A percentile compares a stretch with the other conserved stretches of the same genome.
These are phyloP conservation scores for Aleadryas rufinucha DNA, from an alignment of 2,113 vertebrate genomes.

Conservation along the genomic window DNA sequence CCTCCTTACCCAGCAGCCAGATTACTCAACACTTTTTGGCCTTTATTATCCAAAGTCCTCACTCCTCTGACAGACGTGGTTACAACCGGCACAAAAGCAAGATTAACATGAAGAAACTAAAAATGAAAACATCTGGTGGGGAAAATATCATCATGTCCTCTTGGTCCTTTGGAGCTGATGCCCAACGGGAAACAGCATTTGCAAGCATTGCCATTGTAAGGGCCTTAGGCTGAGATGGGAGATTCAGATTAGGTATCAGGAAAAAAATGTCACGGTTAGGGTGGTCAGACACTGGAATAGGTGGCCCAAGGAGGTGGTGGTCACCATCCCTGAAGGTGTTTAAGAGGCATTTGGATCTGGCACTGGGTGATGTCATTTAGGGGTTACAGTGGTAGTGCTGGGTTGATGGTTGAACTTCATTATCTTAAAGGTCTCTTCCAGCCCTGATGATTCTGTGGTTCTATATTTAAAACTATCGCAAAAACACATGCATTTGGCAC, in stretches of 20 bases:
- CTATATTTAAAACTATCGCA: background rate
- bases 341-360: too few relatives aligned
- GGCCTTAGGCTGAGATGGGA: background rate
- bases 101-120: background rate
- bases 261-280: rapidly evolving
- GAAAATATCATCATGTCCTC: background rate
- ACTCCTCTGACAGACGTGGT: background rate
- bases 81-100: background rate
- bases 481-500: background rate
- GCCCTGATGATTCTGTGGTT: background rate
- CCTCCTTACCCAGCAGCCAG: background rate
- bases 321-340: too few relatives aligned
- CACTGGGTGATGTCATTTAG: background rate
- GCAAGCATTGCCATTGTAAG: background rate
- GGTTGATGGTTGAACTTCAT: background rate
- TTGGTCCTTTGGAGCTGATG: background rate
- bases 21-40: background rate
- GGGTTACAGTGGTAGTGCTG: too few relatives aligned
- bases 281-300: background rate
- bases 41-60: background rate
- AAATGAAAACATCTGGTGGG: background rate
- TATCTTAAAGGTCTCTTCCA: background rate
- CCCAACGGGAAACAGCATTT: background rate
- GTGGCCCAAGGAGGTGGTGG: too few relatives aligned
- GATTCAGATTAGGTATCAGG: background rate